phyloP scores from a whole-genome alignment of 1,140 invertebrate species.

The Atta cephalotes region DNA sequence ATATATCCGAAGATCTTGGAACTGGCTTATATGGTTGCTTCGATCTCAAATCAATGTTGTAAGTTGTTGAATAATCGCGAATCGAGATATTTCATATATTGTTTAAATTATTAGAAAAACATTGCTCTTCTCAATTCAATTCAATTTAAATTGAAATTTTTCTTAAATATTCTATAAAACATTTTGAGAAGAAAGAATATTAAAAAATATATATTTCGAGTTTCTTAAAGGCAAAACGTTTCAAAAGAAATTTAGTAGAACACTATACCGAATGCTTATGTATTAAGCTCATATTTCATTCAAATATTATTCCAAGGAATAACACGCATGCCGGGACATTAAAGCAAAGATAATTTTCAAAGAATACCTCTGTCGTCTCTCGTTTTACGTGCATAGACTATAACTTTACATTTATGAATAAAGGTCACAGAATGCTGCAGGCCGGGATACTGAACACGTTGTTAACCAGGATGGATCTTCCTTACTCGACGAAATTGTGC shows the following conservation, averaged over 20 bases:
- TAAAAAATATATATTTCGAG: not conserved
- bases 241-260: not conserved
- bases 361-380: not conserved
- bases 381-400: not conserved
- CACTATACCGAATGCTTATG: not conserved
- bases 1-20: conserved; percentile 72
- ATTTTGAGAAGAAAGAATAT: not conserved
- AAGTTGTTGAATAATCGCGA: conserved; percentile 47
- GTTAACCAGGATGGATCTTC: conserved; percentile 73
- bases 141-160: not conserved
- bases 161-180: conserved; percentile 14
- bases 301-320: conserved; percentile 43
- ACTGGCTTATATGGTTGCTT: conserved; percentile 68
- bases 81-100: not conserved
- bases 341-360: not conserved
- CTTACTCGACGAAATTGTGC: conserved; percentile 52
- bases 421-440: conserved; percentile 78
- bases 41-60: conserved; percentile 74
- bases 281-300: conserved; percentile 31
- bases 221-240: not conserved
- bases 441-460: conserved; percentile 74
- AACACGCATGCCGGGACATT: not conserved
- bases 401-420: not conserved
- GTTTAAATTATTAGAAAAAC: too few relatives aligned
- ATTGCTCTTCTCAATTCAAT: too few relatives aligned